Evolutionary conservation across 2,113 vertebrate species (phyloP).

Genomic region (Strix aluco): DNA sequence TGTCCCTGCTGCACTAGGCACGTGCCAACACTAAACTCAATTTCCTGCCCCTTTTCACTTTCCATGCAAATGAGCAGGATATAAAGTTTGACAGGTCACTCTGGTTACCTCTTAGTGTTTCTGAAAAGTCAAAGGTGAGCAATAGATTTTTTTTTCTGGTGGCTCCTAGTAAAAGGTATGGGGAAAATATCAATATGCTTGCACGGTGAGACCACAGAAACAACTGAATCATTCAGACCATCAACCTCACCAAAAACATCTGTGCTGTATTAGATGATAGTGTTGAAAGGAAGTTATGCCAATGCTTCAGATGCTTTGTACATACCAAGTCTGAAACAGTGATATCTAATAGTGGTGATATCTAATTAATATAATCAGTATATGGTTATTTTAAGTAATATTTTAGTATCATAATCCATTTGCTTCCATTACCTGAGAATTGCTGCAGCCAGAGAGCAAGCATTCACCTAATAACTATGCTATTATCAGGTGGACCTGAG

Average conservation of each 20-base stretch:
- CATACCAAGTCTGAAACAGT: not conserved
- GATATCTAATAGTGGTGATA: not conserved
- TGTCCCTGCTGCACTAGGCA: not conserved
- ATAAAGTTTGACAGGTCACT: not conserved
- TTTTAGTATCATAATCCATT: not conserved
- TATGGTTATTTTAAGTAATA: not conserved
- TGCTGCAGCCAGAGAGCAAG: not conserved
- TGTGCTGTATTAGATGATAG: not conserved
- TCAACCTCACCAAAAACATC: not conserved
- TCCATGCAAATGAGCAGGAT: not conserved
- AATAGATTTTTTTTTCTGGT: not conserved
- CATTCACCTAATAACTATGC: not conserved
- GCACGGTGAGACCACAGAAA: not conserved
- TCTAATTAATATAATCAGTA: not conserved
- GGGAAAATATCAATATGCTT: not conserved
- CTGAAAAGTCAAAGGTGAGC: not conserved
- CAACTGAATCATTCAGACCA: not conserved
- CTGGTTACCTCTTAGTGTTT: not conserved
- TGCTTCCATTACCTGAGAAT: not conserved
- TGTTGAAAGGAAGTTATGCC: not conserved
- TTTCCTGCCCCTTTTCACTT: not conserved
- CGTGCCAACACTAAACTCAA: not conserved
- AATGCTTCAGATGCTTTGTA: not conserved
- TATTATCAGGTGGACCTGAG: not conserved
- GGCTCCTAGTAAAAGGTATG: not conserved